Percentiles rank a stretch among this genome's conserved stretches.
phyloP scores from a whole-genome alignment of 2,113 vertebrate genomes.

The Uria lomvia region DNA sequence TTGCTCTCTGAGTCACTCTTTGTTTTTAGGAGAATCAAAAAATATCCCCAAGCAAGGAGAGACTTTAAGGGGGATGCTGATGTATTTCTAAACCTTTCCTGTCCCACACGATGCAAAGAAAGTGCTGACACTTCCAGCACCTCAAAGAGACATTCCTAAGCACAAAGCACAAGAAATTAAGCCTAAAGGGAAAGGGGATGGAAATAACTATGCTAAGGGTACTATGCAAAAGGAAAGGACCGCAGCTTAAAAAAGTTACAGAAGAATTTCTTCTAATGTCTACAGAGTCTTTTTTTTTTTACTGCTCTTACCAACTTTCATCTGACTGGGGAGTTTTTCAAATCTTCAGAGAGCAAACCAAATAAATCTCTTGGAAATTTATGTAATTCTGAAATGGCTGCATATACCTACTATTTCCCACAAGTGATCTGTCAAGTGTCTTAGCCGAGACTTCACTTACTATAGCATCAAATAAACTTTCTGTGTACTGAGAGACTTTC shows the following conservation, averaged over 20 bases:
- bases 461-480: background rate
- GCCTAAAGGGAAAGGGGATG: background rate
- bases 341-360: background rate
- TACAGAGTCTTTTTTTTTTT: background rate
- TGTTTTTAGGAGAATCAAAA: background rate
- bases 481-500: background rate
- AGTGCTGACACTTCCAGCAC: too few relatives aligned
- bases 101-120: too few relatives aligned
- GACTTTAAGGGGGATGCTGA: too few relatives aligned
- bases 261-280: background rate
- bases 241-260: background rate
- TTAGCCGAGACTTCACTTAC: background rate
- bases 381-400: background rate
- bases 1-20: background rate
- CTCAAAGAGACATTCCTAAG: too few relatives aligned
- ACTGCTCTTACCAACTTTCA: background rate
- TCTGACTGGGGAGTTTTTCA: background rate
- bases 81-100: too few relatives aligned
- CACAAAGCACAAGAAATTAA: too few relatives aligned
- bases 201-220: background rate
- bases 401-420: background rate
- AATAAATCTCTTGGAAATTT: slow-evolving; percentile 8
- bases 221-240: background rate
- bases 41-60: background rate
- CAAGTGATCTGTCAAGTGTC: background rate